Evolutionary conservation across 2,888 invertebrate species (phyloP).

Genomic region (Leptogaster cylindrica): DNA sequence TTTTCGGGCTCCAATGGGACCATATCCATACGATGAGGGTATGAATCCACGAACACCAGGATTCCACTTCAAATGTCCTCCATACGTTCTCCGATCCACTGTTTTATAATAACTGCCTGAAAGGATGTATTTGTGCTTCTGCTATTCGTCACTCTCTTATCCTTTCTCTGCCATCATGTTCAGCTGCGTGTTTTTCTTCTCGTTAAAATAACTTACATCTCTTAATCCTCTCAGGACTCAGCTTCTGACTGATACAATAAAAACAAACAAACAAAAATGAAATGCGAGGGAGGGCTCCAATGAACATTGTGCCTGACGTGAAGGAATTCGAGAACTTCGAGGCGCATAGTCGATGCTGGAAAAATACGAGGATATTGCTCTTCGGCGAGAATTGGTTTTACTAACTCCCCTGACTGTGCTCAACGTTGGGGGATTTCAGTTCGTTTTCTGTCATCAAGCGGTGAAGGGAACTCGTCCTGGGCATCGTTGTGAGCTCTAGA

Average conservation of each 20-base stretch:
- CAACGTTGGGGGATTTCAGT: not conserved
- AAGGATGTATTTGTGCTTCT: not conserved
- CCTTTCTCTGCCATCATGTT: not conserved
- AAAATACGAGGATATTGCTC: not conserved
- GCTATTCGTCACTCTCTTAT: not conserved
- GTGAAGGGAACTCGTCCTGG: slow-evolving; percentile 1
- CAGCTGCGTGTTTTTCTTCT: not conserved
- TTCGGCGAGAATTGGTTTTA: slow-evolving; percentile 30
- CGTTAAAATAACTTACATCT: not conserved
- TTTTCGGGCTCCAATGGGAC: slow-evolving; percentile 30
- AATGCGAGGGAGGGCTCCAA: too few relatives aligned
- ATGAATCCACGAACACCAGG: slow-evolving; percentile 17
- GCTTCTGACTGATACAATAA: slow-evolving; percentile 13
- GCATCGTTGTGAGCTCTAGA: too few relatives aligned
- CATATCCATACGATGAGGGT: slow-evolving; percentile 24
- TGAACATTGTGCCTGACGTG: too few relatives aligned
- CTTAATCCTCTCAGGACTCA: slow-evolving; percentile 17
- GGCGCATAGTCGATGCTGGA: slow-evolving; percentile 5
- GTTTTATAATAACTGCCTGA: not conserved
- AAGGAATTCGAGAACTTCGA: not conserved
- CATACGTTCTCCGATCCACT: not conserved
- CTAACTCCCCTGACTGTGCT: slow-evolving; percentile 28
- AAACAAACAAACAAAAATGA: too few relatives aligned
- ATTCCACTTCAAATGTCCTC: not conserved
- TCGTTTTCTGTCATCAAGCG: slow-evolving; percentile 9